Conservation (phyloP, 2,888 invertebrate species). For the Sclerodermus sp. region DNA sequence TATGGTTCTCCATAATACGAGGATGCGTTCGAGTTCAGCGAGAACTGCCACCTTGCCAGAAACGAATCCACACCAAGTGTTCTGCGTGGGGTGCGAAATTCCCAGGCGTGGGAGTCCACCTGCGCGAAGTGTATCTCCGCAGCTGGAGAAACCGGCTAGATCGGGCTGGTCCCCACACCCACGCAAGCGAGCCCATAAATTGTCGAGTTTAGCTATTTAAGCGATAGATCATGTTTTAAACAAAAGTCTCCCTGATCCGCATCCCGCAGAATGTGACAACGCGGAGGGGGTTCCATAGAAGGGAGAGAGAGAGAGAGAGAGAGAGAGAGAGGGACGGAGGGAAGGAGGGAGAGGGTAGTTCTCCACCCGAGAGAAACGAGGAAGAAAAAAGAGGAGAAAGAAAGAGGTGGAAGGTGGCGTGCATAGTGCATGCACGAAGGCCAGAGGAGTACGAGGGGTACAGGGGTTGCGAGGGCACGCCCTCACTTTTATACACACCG, state of each 20-base stretch:
- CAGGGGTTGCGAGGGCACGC: slow-evolving; percentile 32
- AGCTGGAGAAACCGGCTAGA: neutral
- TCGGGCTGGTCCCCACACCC: too few relatives aligned
- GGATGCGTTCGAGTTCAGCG: slow-evolving; percentile 37
- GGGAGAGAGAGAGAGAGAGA: slow-evolving; percentile 21
- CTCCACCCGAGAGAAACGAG: slow-evolving; percentile 20
- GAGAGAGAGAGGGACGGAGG: slow-evolving; percentile 10
- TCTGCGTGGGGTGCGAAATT: slow-evolving; percentile 16
- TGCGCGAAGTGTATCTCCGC: slow-evolving; percentile 12
- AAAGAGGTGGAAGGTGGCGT: slow-evolving; percentile 21
- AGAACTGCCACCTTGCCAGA: neutral
- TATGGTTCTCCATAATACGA: slow-evolving; percentile 27
- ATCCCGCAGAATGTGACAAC: slow-evolving; percentile 29
- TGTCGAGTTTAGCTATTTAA: slow-evolving; percentile 48
- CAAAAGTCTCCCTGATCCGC: slow-evolving; percentile 52
- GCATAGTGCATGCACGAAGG: neutral
- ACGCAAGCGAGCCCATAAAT: slow-evolving; percentile 43
- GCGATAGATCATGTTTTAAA: slow-evolving; percentile 58
- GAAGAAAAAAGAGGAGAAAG: slow-evolving; percentile 18
- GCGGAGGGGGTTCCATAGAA: slow-evolving; percentile 11
- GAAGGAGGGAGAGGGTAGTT: slow-evolving; percentile 26
- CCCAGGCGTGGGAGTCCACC: slow-evolving; percentile 36
- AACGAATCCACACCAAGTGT: neutral
- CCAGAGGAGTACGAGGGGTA: neutral
- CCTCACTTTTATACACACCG: slow-evolving; percentile 36